Base-by-base conservation (phyloP, 1,140 invertebrate species). In the Neuroterus valhalla region DNA sequence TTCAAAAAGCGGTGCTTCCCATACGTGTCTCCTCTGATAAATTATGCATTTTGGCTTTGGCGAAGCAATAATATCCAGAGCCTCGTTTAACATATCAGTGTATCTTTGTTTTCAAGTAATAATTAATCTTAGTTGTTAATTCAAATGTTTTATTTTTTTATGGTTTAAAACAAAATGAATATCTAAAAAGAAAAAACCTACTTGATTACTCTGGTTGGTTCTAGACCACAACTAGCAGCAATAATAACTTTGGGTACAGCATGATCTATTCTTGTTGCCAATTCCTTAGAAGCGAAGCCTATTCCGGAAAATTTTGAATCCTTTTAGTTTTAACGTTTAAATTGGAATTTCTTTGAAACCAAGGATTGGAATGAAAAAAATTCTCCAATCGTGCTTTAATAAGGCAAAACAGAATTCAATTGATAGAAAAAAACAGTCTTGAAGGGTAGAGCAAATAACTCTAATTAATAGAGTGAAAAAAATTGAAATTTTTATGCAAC, bases 251-350 rank as follows among this genome's bases (percentile, higher is more conserved):
- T 97, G 0, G 97, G 96, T 87, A 94, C 91, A 3, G 96, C 95
- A 84, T 98, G 97, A 78, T 96, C 93, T 71, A 98, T 98, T 69
- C 97, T 92, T 0, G 93, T 92, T 31, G 96, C 93, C 3, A 98
- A 89, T 88, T 98, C 97, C 67, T 94, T 93, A 0, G 96, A 94
- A 1, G 97, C 96, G 87, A 98, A 98, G 44, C 97, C 95, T 93
- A 38, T 38, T 38, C 10, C 10, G 31, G 31, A 38, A 38, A 38
- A 38, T 38, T 5, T 38, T 8, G 5, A 38, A 38, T 38, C 4
- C 10, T 38, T 38, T 38, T 38, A 38, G 23, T 62, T 62, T 62
- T 62, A 6, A 48, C 8, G 8, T 48, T 48, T 6, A 50, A 21
- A 2, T 52, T 21, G 2, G 11, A 21, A 8, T 52, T 52, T 10